Evolutionary conservation across 2,888 invertebrate genomes (phyloP).

Genomic region (Epiblema foenella): DNA sequence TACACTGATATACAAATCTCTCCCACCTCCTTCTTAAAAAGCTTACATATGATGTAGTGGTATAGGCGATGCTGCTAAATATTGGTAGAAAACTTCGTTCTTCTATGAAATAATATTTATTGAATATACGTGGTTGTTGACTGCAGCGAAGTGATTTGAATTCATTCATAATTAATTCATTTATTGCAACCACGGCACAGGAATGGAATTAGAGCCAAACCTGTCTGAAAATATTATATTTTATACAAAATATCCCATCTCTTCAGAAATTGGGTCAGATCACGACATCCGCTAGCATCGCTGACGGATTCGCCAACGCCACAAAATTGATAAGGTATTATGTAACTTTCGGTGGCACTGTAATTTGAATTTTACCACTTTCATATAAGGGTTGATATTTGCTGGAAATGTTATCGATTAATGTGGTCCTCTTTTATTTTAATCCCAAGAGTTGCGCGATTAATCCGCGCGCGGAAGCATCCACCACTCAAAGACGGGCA

Average conservation of each 20-base stretch:
- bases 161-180: too few species aligned
- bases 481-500: conserved; percentile 69
- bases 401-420: background rate
- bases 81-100: background rate
- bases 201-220: background rate
- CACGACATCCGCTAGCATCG: conserved; percentile 46
- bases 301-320: conserved; percentile 70
- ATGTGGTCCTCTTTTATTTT: background rate
- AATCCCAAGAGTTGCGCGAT: conserved; percentile 57
- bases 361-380: background rate
- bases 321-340: background rate
- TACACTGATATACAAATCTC: too few species aligned
- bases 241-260: conserved; percentile 28
- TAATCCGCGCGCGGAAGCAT: conserved; percentile 77
- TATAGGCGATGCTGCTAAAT: background rate
- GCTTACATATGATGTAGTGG: too few species aligned
- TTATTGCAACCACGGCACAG: too few species aligned
- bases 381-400: background rate
- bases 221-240: conserved; percentile 24
- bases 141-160: too few species aligned
- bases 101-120: background rate
- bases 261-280: conserved; percentile 51
- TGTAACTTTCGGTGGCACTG: background rate
- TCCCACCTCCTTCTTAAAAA: too few species aligned
- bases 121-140: background rate